A percentile compares a stretch with the other conserved stretches of the same genome.
Evolutionary conservation across 2,797 vertebrate species (phyloP).

Genomic region (Lerista edwardsae): DNA sequence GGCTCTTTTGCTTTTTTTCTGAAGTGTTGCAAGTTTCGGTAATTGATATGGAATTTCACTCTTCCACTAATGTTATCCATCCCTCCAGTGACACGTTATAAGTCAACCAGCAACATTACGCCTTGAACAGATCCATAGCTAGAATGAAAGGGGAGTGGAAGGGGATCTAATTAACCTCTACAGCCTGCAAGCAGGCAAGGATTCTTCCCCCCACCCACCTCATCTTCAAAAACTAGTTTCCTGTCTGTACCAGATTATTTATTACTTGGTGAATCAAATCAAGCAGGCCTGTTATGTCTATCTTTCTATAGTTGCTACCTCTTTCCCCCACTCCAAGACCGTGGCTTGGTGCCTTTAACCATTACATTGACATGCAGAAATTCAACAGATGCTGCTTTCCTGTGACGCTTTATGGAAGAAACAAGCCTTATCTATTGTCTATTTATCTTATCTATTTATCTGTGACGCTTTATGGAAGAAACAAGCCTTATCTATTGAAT

Average conservation of each 20-base stretch:
- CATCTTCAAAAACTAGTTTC: constrained; percentile 33
- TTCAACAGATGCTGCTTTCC: too few relatives aligned
- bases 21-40: background rate
- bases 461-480: too few relatives aligned
- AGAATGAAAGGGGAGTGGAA: background rate
- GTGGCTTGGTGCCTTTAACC: too few relatives aligned
- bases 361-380: too few relatives aligned
- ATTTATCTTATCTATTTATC: too few relatives aligned
- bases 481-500: too few relatives aligned
- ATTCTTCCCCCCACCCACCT: constrained; percentile 33
- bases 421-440: too few relatives aligned
- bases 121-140: background rate
- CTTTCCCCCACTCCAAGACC: too few relatives aligned
- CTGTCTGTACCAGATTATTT: constrained; percentile 23
- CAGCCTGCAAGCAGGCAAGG: constrained; percentile 26
- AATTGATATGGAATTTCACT: constrained; percentile 41
- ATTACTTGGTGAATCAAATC: background rate
- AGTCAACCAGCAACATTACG: constrained; percentile 36
- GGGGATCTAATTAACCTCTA: constrained; percentile 54
- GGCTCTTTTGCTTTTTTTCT: constrained; percentile 9
- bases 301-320: background rate
- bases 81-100: constrained; percentile 19
- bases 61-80: constrained; percentile 28
- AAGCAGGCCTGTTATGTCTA: background rate
- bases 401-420: too few relatives aligned